Evolutionary conservation across 2,888 invertebrate species (phyloP), one percentile per base, ranked within the genome.

Genomic region (Meghimatium bilineatum): DNA sequence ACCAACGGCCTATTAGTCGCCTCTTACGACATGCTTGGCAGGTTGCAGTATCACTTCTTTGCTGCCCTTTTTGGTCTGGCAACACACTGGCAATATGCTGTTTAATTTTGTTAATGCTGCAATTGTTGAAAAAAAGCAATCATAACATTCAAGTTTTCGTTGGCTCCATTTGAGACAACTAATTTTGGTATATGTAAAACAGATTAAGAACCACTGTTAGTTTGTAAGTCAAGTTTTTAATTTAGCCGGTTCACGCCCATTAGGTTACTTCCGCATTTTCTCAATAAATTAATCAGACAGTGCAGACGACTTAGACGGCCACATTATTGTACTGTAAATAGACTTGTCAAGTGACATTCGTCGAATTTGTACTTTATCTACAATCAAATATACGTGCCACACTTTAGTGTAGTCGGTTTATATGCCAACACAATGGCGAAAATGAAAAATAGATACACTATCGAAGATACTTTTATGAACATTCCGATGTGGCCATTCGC

Each of bases 401-500:
- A 10, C 29, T n/a, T 29, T 56, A 29, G 23, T 14, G 1, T n/a
- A 52, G 6, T 1, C 6, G 10, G 17, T 29, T 1, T 34, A 0
- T 56, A 32, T 14, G 12, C n/a, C 60, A 29, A 29, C 38, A 66
- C 5, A 38, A 86, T 87, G 86, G 85, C 82, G 0, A 87, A 82
- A 79, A 77, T 72, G 23, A 84, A 69, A 63, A 80, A 82, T 20
- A 60, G 49, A 76, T 72, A 79, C 69, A 85, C 80, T n/a, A 93
- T 96, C 96, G 88, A 90, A 44, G 84, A 87, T 77, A 84, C 90
- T 69, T 85, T 88, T 44, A 86, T 93, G 67, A 85, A 89, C 34
- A 86, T 93, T 80, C 89, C 90, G 34, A 90, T 93, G 85, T 86
- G 87, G 93, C 95, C 96, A 92, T 95, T 97, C 91, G 97, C 97